Evolutionary conservation across 1,140 invertebrate genomes (phyloP).

Genomic region (Batillaria attramentaria): DNA sequence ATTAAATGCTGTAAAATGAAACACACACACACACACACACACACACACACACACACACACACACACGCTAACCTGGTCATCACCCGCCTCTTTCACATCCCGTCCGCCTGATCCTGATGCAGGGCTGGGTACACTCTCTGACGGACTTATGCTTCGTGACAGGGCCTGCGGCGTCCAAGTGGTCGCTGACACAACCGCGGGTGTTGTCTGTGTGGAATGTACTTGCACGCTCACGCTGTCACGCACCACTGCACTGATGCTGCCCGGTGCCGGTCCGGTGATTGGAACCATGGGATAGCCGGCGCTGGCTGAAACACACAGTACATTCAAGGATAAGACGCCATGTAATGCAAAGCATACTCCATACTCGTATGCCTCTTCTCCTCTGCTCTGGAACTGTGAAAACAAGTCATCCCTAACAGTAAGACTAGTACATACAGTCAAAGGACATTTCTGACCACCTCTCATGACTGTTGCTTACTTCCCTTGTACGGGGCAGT

Average conservation of each 20-base stretch:
- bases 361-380: no score
- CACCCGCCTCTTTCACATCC: constrained; percentile 25
- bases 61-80: not conserved
- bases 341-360: no score
- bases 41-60: not conserved
- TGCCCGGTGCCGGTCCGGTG: constrained; percentile 38
- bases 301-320: no score
- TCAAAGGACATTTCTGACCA: no score
- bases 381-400: no score
- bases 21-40: constrained; percentile 7
- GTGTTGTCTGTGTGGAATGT: constrained; percentile 42
- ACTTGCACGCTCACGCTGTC: constrained; percentile 41
- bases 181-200: constrained; percentile 31
- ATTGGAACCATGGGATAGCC: constrained; percentile 21
- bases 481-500: no score
- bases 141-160: constrained; percentile 8
- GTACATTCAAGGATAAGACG: no score
- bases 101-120: constrained; percentile 33
- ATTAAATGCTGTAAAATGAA: no score
- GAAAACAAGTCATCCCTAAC: no score
- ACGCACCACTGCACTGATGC: constrained; percentile 42
- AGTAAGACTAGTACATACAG: no score
- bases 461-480: no score
- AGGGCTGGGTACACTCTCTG: constrained; percentile 40
- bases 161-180: constrained; percentile 46